A percentile compares a stretch with the other conserved stretches of the same genome.
phyloP scores from a whole-genome alignment of 2,113 vertebrate genomes.

The Epinephelus lanceolatus region DNA sequence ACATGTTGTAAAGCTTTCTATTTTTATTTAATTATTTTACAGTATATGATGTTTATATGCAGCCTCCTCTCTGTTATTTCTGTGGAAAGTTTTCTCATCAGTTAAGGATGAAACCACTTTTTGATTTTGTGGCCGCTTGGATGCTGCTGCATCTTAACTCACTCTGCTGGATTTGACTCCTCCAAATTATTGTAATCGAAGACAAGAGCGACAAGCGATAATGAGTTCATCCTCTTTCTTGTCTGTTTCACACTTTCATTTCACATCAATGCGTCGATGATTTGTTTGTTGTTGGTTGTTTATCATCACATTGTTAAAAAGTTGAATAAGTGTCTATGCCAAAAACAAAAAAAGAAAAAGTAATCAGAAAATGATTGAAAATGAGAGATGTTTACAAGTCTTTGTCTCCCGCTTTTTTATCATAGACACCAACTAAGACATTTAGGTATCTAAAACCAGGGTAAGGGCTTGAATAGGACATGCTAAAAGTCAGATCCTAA shows the following conservation, averaged over 20 bases:
- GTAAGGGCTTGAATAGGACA: no score
- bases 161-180: neutral
- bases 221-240: slow-evolving; percentile 6
- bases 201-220: neutral
- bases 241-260: neutral
- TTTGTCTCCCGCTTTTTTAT: neutral
- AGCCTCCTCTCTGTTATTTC: neutral
- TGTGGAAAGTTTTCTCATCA: neutral
- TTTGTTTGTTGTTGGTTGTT: neutral
- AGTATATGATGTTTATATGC: neutral
- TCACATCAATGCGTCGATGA: neutral
- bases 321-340: neutral
- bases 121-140: neutral
- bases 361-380: neutral
- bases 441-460: neutral
- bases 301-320: slow-evolving; percentile 6
- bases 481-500: no score
- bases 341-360: no score
- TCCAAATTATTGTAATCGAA: neutral
- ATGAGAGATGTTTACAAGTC: neutral
- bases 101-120: slow-evolving; percentile 1
- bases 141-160: slow-evolving; percentile 1
- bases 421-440: neutral
- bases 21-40: neutral
- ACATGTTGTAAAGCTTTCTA: neutral